phyloP scores from a whole-genome alignment of 2,888 invertebrate genomes.

The Arrhopalites spinosus region DNA sequence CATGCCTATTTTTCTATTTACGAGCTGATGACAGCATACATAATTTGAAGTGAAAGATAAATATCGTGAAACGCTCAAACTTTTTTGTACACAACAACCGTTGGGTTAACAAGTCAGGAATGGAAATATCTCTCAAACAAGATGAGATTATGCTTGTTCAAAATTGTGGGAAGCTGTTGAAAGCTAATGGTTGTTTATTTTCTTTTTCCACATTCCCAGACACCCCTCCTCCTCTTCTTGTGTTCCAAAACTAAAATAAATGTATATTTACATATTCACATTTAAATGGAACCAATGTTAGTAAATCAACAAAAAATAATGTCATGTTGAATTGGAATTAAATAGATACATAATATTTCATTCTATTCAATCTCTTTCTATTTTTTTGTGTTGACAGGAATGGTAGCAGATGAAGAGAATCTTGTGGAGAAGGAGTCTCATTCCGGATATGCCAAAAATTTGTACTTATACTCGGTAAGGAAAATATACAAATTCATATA shows the following conservation, averaged over 20 bases:
- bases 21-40: slow-evolving; percentile 7
- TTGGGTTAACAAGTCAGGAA: slow-evolving; percentile 5
- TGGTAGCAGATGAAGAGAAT: slow-evolving; percentile 35
- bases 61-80: slow-evolving; percentile 4
- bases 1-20: neutral
- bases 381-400: slow-evolving; percentile 24
- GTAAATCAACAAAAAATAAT: neutral
- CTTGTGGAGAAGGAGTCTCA: slow-evolving; percentile 39
- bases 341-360: too few species aligned
- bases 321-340: too few species aligned
- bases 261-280: too few species aligned
- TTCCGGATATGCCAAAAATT: slow-evolving; percentile 43
- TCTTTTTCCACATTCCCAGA: neutral
- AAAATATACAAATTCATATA: too few species aligned
- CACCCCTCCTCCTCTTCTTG: neutral
- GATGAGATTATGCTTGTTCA: slow-evolving; percentile 5
- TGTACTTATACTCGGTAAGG: slow-evolving; percentile 49
- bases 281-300: neutral
- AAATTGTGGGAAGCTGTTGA: slow-evolving; percentile 2
- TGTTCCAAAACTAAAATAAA: neutral
- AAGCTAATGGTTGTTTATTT: neutral
- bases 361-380: neutral
- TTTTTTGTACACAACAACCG: neutral
- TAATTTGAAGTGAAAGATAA: slow-evolving; percentile 11
- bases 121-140: neutral